A percentile compares a stretch with the other conserved stretches of the same genome.
phyloP scores from a whole-genome alignment of 2,797 vertebrate genomes.

The Poeciliopsis paucimaculata region DNA sequence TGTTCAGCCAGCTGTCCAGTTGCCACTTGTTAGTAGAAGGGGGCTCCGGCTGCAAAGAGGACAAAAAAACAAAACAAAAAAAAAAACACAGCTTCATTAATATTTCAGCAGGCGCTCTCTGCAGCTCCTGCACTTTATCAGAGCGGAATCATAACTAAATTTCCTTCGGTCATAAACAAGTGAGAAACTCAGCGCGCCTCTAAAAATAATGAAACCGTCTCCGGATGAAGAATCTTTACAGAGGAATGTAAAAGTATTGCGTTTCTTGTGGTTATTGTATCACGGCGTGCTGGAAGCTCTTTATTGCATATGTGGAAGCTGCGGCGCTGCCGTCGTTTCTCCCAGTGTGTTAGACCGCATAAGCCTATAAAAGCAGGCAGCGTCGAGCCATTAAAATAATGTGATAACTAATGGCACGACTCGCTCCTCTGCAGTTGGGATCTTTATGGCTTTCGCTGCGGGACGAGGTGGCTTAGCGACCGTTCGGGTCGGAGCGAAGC shows the following conservation, averaged over 20 bases:
- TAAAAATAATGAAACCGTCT: slow-evolving; percentile 4
- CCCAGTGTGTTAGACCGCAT: slow-evolving; percentile 8
- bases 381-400: slow-evolving; percentile 56
- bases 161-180: background rate
- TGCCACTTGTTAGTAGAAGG: slow-evolving; percentile 98
- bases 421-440: slow-evolving; percentile 40
- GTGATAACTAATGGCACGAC: slow-evolving; percentile 51
- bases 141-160: background rate
- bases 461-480: slow-evolving; percentile 40
- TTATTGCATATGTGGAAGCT: background rate
- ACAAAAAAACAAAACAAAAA: background rate
- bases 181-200: too few relatives aligned
- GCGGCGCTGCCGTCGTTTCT: slow-evolving; percentile 1
- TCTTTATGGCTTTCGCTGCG: slow-evolving; percentile 54
- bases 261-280: background rate
- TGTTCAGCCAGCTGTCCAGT: slow-evolving; percentile 97
- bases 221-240: background rate
- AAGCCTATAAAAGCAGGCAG: slow-evolving; percentile 35
- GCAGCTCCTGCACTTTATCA: background rate
- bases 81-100: background rate
- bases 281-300: background rate
- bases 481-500: slow-evolving; percentile 10
- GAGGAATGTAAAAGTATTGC: slow-evolving; percentile 5
- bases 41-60: slow-evolving; percentile 86
- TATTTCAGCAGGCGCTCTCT: background rate